Evolutionary conservation across 2,113 vertebrate species (phyloP).

Genomic region (Lonchura striata): DNA sequence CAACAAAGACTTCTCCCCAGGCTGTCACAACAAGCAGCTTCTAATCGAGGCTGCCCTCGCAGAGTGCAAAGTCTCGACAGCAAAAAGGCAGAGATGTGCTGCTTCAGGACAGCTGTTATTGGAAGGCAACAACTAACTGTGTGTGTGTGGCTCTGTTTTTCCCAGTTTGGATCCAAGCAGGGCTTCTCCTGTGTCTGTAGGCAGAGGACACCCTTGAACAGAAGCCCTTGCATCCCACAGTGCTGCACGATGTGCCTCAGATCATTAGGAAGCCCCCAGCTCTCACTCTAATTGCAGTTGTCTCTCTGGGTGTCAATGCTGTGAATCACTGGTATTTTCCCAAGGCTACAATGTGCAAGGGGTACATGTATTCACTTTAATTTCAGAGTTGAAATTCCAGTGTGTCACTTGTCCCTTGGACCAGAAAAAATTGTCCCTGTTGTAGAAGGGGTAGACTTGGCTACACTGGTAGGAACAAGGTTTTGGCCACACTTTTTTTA

Average conservation of each 20-base stretch:
- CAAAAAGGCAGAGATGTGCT: not conserved
- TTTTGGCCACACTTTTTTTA: not conserved
- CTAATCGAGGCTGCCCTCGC: not conserved
- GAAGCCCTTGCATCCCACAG: not conserved
- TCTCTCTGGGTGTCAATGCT: not conserved
- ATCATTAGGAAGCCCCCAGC: not conserved
- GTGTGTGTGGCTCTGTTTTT: not conserved
- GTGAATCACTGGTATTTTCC: not conserved
- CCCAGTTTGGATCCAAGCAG: not conserved
- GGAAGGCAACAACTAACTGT: not conserved
- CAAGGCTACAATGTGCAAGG: not conserved
- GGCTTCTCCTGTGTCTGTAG: not conserved
- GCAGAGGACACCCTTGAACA: not conserved
- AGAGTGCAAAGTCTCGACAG: not conserved
- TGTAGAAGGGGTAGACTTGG: not conserved
- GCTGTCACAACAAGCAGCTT: slow-evolving; percentile 5
- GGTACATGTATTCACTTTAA: not conserved
- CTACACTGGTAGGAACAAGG: not conserved
- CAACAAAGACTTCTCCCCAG: not conserved
- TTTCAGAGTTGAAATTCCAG: not conserved
- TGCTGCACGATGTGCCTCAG: not conserved
- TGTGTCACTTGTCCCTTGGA: not conserved
- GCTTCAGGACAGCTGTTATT: not conserved
- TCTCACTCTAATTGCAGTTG: not conserved
- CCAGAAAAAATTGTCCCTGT: not conserved